Evolutionary conservation across 37 sponge, comb jelly and placozoan genomes (phyloP), one percentile per base, ranked within the genome.

Genomic region (Spongilla lacustris): DNA sequence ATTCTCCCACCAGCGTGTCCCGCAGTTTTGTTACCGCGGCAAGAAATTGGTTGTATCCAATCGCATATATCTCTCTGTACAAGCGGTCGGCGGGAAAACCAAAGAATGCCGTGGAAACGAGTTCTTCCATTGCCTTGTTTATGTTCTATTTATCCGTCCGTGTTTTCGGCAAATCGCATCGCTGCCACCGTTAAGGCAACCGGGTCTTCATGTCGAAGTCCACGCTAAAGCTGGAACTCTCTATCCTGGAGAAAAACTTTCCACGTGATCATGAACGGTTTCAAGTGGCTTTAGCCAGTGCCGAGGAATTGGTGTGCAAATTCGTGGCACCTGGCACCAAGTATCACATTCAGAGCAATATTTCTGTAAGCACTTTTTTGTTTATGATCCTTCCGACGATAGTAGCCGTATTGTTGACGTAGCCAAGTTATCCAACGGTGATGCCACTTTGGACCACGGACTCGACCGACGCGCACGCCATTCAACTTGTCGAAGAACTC

Each of bases 381-480:
- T 28, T n/a, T 69, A 8, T 69, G 8, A 31, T 6, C 33, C 9
- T 41, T 41, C n/a, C 66, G 49, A 76, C 2, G 11, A 37, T 9
- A 31, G 23, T 12, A 24, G 12, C 78, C 2, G 26, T 77, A 49
- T 21, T 77, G 4, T 41, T 19, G 36, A 27, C 41, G 21, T 71
- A 94, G 95, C 89, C 91, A 22, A 91, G 69, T 66, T 94, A 94
- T 66, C 95, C 95, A 12, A 79, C 76, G 27, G 91, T 94, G 24
- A 66, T 94, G 75, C 95, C 95, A 24, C 69, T 94, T 29, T 94
- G 95, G 95, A 76, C 72, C 28, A 85, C 95, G 17, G 95, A 94
- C 14, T 36, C 71, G 0, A 77, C 78, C 48, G 85, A 87, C 29
- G 85, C 90, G 14, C 50, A 80, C 37, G 71, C 91, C 14, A 35